Evolutionary conservation across 2,797 vertebrate species (phyloP), one percentile per base, ranked within the genome.

Genomic region (Setipinna tenuifilis): DNA sequence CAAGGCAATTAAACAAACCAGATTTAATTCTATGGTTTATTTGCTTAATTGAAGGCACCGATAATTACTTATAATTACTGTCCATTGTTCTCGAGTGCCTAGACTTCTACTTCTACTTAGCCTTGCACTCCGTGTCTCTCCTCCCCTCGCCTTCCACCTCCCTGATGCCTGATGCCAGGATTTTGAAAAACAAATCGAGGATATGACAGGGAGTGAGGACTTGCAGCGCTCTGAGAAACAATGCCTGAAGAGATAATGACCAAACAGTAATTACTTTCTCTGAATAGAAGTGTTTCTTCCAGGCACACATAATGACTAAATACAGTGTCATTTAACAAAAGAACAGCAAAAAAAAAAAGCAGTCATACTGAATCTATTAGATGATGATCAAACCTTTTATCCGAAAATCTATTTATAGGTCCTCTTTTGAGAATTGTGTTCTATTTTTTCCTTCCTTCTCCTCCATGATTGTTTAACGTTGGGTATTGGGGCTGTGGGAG

Each of bases 51-150:
- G 85, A 85, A 87, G 83, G 83, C 82, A 83, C 68, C n/a, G 46
- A 78, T 87, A 86, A 90, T 91, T 89, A 86, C 88, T 88, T 86
- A 83, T 87, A 90, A 89, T 91, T 88, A 87, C 71, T 46, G 35
- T 85, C 86, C n/a, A 41, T 86, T 28, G 11, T 85, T 87, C 44
- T 85, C 9, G 57, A 87, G 87, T 82, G 87, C 78, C 62, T 0
- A 75, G 28, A 41, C 68, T 78, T 44, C 71, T 44, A n/a, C 9
- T 2, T 6, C 35, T 78, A 44, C 71, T 44, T 44, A 78, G 35
- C 31, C 35, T 3, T 41, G 71, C 17, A 35, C 71, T 78, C 35
- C 7, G 9, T 78, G 0, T 59, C 81, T 35, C 23, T 62, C 35
- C 35, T 19, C 25, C 82, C 25, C 81, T 58, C 81, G 3, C 6